These are phyloP conservation scores for Myotis pilosus DNA, from an alignment of 2,797 vertebrate genomes.

Conservation along the genomic window DNA sequence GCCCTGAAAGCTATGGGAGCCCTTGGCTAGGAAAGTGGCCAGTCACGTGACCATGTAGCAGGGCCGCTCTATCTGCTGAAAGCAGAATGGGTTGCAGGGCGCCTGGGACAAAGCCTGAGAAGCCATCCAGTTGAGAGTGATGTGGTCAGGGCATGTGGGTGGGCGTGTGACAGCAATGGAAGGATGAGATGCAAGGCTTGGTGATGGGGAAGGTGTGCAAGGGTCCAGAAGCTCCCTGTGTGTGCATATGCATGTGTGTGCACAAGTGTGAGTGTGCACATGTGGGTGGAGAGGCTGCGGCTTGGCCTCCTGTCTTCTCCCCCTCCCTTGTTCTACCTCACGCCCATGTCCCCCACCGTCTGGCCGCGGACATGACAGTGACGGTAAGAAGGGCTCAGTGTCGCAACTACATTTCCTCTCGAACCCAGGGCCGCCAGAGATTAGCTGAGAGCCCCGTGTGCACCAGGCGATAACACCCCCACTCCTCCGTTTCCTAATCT, in stretches of 20 bases:
- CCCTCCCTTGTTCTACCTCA: background rate
- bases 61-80: background rate
- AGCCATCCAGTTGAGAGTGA: accelerated
- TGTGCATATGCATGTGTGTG: too few species aligned
- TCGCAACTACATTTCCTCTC: conserved; percentile 82
- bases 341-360: background rate
- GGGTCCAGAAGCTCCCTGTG: too few species aligned
- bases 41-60: accelerated
- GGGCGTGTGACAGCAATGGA: too few species aligned
- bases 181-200: background rate
- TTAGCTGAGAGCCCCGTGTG: conserved; percentile 80
- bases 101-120: accelerated
- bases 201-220: accelerated
- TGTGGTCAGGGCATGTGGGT: too few species aligned
- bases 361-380: conserved; percentile 61
- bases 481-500: conserved; percentile 81
- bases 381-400: conserved; percentile 73
- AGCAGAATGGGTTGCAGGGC: accelerated
- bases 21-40: too few species aligned
- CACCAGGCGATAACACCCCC: conserved; percentile 74
- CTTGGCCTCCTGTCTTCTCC: background rate
- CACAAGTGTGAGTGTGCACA: too few species aligned
- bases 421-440: conserved; percentile 79
- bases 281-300: background rate
- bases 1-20: background rate